Conservation (phyloP, 2,113 vertebrate species). For the Galemys pyrenaicus region DNA sequence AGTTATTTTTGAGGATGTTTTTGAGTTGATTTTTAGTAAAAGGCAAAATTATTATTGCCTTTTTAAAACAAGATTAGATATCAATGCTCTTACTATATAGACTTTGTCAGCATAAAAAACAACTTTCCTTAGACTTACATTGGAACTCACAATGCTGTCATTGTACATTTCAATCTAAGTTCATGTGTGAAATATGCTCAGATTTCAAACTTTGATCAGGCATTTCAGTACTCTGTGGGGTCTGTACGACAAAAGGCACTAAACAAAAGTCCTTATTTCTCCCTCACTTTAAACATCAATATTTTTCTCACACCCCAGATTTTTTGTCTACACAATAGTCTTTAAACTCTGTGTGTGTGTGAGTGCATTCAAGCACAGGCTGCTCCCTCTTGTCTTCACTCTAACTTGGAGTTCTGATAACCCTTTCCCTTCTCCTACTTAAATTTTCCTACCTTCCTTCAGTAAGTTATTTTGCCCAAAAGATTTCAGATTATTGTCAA, state of each 20-base stretch:
- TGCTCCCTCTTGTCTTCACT: not conserved
- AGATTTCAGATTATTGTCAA: slow-evolving; percentile 1
- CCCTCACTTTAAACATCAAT: not conserved
- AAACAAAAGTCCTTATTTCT: slow-evolving; percentile 47
- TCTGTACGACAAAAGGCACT: slow-evolving; percentile 10
- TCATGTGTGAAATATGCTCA: slow-evolving; percentile 31
- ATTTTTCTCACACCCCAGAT: not conserved
- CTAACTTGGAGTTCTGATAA: not conserved
- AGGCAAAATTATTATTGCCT: slow-evolving; percentile 31
- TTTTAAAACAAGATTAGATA: slow-evolving; percentile 54
- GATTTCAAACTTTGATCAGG: slow-evolving; percentile 66
- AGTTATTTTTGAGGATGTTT: not conserved
- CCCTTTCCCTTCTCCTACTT: not conserved
- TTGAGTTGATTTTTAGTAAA: not conserved
- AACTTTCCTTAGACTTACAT: slow-evolving; percentile 28
- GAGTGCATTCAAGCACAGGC: not conserved
- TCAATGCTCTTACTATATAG: not conserved
- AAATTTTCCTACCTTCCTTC: not conserved
- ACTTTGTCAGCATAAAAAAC: slow-evolving; percentile 40
- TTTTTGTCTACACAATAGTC: not conserved
- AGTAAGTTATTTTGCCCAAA: slow-evolving; percentile 10
- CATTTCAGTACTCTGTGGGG: slow-evolving; percentile 37
- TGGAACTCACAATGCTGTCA: slow-evolving; percentile 16
- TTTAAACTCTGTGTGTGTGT: not conserved
- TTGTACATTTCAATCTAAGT: slow-evolving; percentile 22